A percentile compares a stretch with the other conserved stretches of the same genome.
phyloP scores from a whole-genome alignment of 2,888 invertebrate genomes.

The Beris morrisii region DNA sequence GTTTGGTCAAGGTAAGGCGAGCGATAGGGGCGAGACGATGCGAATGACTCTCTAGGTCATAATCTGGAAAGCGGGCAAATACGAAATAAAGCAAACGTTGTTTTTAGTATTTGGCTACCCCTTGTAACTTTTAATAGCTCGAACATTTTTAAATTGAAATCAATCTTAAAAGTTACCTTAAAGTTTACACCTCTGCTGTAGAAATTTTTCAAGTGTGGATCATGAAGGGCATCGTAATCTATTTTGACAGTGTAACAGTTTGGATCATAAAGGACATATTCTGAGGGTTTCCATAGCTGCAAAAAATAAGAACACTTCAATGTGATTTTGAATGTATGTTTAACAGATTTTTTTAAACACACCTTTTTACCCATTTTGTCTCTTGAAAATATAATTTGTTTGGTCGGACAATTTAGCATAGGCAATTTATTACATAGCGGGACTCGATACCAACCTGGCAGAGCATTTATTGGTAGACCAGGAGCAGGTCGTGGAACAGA shows the following conservation, averaged over 20 bases:
- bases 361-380: conserved; percentile 54
- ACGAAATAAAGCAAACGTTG: too few relatives aligned
- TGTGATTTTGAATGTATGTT: too few relatives aligned
- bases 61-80: too few relatives aligned
- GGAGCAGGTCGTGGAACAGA: conserved; percentile 34
- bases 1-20: too few relatives aligned
- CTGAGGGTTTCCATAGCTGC: conserved; percentile 27
- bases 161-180: conserved; percentile 42
- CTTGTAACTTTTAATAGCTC: too few relatives aligned
- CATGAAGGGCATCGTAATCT: conserved; percentile 63
- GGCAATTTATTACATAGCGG: conserved; percentile 53
- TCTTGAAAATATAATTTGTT: conserved; percentile 53
- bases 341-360: conserved; percentile 12
- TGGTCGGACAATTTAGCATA: conserved; percentile 54
- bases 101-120: too few relatives aligned
- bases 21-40: too few relatives aligned
- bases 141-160: too few relatives aligned
- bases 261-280: conserved; percentile 45
- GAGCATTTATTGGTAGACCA: conserved; percentile 52
- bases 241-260: conserved; percentile 46
- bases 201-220: conserved; percentile 61
- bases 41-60: too few relatives aligned
- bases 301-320: neutral
- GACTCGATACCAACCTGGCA: conserved; percentile 54
- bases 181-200: conserved; percentile 56